These are phyloP conservation scores for human DNA, from an alignment of 2,113 vertebrate genomes.

Conservation along the genomic window GRCh38 chr20:20363501-20364000, in stretches of 20 bases:
- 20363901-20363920: not conserved
- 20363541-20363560: too few relatives aligned
- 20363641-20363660: accelerated
- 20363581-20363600: not conserved
- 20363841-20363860: not conserved
- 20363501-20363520: not conserved
- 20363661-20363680: not conserved
- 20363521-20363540: not conserved
- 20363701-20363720: not conserved
- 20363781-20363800: not conserved
- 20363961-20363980: not conserved
- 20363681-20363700: not conserved
- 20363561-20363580: not conserved
- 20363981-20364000: not conserved
- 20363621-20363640: not conserved
- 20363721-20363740: not conserved
- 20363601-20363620: not conserved
- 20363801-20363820: not conserved
- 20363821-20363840: not conserved
- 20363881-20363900: not conserved
- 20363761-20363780: not conserved
- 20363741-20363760: not conserved
- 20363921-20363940: not conserved
- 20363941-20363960: not conserved
- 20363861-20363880: not conserved